Percentiles rank a stretch among this genome's conserved stretches.
Conservation (phyloP, 2,888 invertebrate genomes). For the Herminia tarsipennalis region DNA sequence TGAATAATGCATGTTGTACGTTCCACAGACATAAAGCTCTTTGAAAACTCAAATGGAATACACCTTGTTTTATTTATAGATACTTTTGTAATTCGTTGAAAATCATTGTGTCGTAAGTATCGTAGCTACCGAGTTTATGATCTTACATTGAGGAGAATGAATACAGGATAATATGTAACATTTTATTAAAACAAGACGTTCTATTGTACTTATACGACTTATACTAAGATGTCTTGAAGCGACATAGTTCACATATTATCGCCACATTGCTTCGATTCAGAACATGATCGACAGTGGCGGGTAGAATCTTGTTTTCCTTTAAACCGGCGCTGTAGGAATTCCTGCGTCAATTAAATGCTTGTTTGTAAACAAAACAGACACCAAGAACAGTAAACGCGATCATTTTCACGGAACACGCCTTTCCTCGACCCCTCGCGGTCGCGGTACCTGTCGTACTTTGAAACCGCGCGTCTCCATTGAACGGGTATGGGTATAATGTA, state of each 20-base stretch:
- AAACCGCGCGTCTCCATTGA: conserved; percentile 56
- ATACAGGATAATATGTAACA: conserved; percentile 5
- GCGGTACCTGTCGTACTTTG: conserved; percentile 49
- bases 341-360: conserved; percentile 75
- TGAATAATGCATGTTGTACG: conserved; percentile 57
- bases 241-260: too few species aligned
- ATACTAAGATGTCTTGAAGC: too few species aligned
- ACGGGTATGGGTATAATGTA: conserved; percentile 40
- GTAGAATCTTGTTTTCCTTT: conserved; percentile 68
- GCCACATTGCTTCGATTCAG: conserved; percentile 41
- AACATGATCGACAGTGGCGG: conserved; percentile 46
- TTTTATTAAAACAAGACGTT: conserved; percentile 7
- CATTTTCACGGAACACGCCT: conserved; percentile 69
- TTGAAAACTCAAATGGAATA: conserved; percentile 52
- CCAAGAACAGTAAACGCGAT: conserved; percentile 55
- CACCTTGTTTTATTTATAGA: conserved; percentile 48
- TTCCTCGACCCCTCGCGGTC: conserved; percentile 49
- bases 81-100: conserved; percentile 34
- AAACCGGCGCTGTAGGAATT: conserved; percentile 71
- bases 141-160: conserved; percentile 9
- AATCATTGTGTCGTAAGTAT: conserved; percentile 28
- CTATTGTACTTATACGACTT: too few species aligned
- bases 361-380: conserved; percentile 76
- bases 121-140: conserved; percentile 22
- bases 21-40: conserved; percentile 53